These are phyloP conservation scores for Carterocephalus palaemon DNA, from an alignment of 2,888 invertebrate genomes.

Conservation along the genomic window DNA sequence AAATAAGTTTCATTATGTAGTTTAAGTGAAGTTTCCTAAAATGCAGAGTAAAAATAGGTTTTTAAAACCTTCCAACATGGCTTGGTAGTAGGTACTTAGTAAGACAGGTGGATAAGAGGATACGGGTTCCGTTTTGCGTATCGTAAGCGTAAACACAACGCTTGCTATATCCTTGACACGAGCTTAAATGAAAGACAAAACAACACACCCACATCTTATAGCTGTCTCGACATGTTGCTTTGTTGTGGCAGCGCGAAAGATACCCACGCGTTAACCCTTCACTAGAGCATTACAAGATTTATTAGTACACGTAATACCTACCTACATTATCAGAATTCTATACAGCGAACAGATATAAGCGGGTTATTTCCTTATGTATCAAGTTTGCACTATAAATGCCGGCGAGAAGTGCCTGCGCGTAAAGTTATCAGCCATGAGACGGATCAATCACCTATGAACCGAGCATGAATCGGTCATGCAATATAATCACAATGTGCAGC, in stretches of 20 bases:
- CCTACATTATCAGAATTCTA: constrained; percentile 27
- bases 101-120: no score
- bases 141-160: constrained; percentile 1
- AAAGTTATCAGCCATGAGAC: constrained; percentile 33
- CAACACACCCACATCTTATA: neutral
- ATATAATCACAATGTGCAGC: constrained; percentile 41
- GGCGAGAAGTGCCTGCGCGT: neutral
- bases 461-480: constrained; percentile 53
- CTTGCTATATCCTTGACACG: neutral
- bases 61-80: no score
- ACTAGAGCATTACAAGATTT: no score
- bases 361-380: constrained; percentile 30
- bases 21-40: no score
- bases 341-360: constrained; percentile 19
- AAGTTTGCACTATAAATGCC: constrained; percentile 23
- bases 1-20: no score
- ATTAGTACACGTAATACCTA: no score
- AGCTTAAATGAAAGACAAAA: constrained; percentile 6
- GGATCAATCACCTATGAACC: constrained; percentile 59
- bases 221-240: constrained; percentile 2
- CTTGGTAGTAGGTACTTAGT: no score
- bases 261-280: no score
- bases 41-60: no score
- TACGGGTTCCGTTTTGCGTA: no score
- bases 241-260: neutral